phyloP scores from a whole-genome alignment of 2,888 invertebrate genomes.

The Parapristionchus giblindavisi region DNA sequence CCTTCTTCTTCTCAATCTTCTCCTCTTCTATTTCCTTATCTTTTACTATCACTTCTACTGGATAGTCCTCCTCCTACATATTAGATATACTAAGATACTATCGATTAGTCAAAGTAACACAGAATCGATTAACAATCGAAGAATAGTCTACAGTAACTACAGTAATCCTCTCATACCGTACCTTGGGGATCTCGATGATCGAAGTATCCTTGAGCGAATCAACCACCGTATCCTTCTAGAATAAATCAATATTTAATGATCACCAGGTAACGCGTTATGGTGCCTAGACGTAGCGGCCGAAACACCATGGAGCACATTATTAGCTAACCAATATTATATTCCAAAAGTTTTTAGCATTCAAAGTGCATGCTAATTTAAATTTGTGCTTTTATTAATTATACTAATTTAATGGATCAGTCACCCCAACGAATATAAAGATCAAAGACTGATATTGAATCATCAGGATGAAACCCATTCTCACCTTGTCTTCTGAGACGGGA shows the following conservation, averaged over 20 bases:
- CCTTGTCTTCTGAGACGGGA: neutral
- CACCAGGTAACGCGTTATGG: neutral
- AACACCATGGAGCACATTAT: neutral
- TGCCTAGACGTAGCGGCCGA: neutral
- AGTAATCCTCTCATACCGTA: neutral
- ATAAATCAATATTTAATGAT: neutral
- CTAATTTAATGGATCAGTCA: neutral
- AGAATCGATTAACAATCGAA: neutral
- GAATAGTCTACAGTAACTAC: neutral
- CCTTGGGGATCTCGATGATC: conserved; percentile 33
- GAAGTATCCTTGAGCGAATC: conserved; percentile 16
- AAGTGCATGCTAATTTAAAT: neutral
- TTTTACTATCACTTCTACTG: neutral
- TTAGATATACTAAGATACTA: neutral
- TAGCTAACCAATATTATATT: neutral
- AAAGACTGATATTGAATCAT: neutral
- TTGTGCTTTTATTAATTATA: neutral
- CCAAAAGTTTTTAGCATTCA: neutral
- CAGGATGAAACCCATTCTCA: neutral
- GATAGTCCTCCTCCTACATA: conserved; percentile 9
- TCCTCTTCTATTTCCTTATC: conserved; percentile 19
- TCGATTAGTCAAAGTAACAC: neutral
- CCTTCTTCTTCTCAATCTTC: neutral
- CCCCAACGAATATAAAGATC: neutral
- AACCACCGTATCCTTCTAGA: neutral